Base-by-base conservation (phyloP, 2,888 invertebrate genomes). In the Caenorhabditis sp. region DNA sequence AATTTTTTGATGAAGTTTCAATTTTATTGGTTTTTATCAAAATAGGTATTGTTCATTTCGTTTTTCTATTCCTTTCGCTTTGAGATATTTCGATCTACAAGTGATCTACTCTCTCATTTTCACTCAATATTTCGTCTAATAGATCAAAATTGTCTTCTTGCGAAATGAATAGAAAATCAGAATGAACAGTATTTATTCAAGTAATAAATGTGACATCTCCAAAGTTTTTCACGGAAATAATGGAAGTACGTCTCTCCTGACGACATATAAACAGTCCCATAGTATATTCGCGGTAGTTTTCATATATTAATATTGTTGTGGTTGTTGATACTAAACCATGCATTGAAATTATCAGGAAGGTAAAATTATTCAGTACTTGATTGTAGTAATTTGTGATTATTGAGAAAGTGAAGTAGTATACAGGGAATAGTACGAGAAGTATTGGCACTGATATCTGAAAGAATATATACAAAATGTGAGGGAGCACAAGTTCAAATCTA, bases 291-390 rank as follows among this genome's bases (percentile, higher is more conserved):
- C 69, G 54, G n/a, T 69, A 69, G 52, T 69, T 63, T 31, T 69
- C 69, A 12, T 69, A 69, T 1, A 69, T 69, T 14, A 60, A 59
- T 12, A 69, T 56, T 1, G 69, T 69, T 7, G 69, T 60, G 12
- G 61, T 50, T 20, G 70, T 70, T 1, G 70, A 60, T 14, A 43
- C 49, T n/a, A 65, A 65, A 38, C 70, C 70, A 27, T 70, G 70
- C n/a, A 62, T 53, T 21, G 65, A 62, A 61, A 70, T 70, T 7
- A 70, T 59, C 20, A 70, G 31, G 43, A 70, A 70, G 23, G 65
- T 64, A 3, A 70, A 49, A 52, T 70, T 70, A 57, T 70, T 70
- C 31, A 58, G 53, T 8, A 38, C 70, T 70, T 70, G 70, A 53
- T 58, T 61, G n/a, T 70, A 70, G 21, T 43, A 62, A n/a, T 65